phyloP scores from a whole-genome alignment of 1,140 invertebrate genomes.

The Drosophila malerkotliana region DNA sequence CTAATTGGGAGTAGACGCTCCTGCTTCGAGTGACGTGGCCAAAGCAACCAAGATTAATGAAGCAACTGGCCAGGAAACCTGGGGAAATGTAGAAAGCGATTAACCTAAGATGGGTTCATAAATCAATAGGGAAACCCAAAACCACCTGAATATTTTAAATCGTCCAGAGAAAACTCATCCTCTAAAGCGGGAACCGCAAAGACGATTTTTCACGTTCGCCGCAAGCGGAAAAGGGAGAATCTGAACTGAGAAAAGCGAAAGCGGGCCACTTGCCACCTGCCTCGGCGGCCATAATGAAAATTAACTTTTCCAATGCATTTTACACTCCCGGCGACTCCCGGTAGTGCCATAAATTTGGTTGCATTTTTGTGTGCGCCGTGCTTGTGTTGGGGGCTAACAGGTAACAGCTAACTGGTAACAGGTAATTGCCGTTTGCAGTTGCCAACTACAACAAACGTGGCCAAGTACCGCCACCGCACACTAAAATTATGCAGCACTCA shows the following conservation, averaged over 20 bases:
- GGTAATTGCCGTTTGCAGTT: conserved; percentile 77
- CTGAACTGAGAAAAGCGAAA: conserved; percentile 10
- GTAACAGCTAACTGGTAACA: conserved; percentile 50
- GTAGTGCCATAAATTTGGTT: conserved; percentile 64
- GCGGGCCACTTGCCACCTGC: conserved; percentile 34
- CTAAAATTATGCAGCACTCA: conserved; percentile 75
- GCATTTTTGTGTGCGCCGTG: conserved; percentile 39
- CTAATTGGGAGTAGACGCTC: conserved; percentile 32
- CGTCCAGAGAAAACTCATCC: conserved; percentile 32
- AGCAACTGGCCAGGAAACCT: conserved; percentile 33
- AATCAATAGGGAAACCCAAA: conserved; percentile 61
- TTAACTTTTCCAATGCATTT: conserved; percentile 71
- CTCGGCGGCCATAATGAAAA: conserved; percentile 63
- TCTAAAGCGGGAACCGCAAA: conserved; percentile 22
- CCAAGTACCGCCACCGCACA: conserved; percentile 47
- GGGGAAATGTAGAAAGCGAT: conserved; percentile 17
- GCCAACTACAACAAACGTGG: conserved; percentile 49
- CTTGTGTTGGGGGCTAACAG: conserved; percentile 57
- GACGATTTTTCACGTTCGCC: conserved; percentile 46
- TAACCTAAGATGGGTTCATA: conserved; percentile 55
- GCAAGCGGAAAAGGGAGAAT: conserved; percentile 14
- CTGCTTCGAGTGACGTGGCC: conserved; percentile 20
- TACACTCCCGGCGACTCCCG: conserved; percentile 20
- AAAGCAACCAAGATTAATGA: conserved; percentile 37
- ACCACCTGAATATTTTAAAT: conserved; percentile 70